A percentile compares a stretch with the other conserved stretches of the same genome.
Conservation (phyloP, 2,113 vertebrate species). For the Leptocoma aspasia region DNA sequence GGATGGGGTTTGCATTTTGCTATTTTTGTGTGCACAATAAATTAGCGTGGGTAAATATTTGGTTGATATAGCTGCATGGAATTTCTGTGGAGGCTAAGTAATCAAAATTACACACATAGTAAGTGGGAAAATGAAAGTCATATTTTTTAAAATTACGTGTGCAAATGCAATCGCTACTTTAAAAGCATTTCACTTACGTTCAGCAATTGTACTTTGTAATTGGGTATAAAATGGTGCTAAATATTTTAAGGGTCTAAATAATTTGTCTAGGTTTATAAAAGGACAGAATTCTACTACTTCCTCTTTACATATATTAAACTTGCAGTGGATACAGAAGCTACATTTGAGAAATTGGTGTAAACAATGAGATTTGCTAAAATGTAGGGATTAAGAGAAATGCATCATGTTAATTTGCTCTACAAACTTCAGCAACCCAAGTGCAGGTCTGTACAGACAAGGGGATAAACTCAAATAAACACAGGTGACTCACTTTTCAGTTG, state of each 20-base stretch:
- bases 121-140: background rate
- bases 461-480: background rate
- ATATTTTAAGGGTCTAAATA: slow-evolving; percentile 11
- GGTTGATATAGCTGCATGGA: background rate
- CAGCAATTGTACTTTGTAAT: background rate
- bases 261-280: slow-evolving; percentile 41
- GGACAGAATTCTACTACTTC: background rate
- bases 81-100: background rate
- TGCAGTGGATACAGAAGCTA: background rate
- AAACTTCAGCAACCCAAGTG: background rate
- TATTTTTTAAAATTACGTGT: background rate
- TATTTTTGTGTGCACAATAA: slow-evolving; percentile 8
- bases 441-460: background rate
- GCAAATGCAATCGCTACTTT: background rate
- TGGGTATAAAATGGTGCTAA: background rate
- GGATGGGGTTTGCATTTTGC: slow-evolving; percentile 2
- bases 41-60: slow-evolving; percentile 38
- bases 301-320: background rate
- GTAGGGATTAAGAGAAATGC: background rate
- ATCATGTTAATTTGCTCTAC: background rate
- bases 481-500: background rate
- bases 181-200: background rate
- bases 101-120: background rate
- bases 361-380: background rate
- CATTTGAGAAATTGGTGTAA: background rate